phyloP scores from a whole-genome alignment of 1,140 invertebrate genomes.

The Drosophila micromelanica region DNA sequence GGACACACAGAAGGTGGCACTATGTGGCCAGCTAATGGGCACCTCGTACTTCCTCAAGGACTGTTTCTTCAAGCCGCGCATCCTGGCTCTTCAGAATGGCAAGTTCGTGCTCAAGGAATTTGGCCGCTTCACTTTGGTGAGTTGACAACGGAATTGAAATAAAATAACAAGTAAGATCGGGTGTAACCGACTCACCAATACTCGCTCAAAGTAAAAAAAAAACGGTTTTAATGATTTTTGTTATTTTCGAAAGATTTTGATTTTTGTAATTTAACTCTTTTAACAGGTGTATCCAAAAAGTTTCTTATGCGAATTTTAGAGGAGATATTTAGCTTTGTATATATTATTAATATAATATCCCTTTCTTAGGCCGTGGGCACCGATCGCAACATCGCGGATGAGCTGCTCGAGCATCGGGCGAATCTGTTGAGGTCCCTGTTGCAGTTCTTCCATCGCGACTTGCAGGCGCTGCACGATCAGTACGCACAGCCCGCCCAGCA shows the following conservation, averaged over 20 bases:
- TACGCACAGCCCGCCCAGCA: conserved; percentile 84
- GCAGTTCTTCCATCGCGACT: conserved; percentile 91
- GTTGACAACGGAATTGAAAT: background rate
- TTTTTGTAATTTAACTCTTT: no score
- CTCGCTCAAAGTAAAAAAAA: background rate
- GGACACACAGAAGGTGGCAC: conserved; percentile 90
- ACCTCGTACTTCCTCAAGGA: conserved; percentile 90
- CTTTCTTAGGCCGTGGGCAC: conserved; percentile 90
- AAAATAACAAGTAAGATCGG: background rate
- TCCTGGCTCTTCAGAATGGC: conserved; percentile 92
- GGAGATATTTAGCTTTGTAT: no score
- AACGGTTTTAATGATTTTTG: no score
- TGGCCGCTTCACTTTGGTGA: conserved; percentile 91
- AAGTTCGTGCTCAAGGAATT: conserved; percentile 93
- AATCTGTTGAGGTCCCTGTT: conserved; percentile 89
- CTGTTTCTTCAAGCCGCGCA: conserved; percentile 89
- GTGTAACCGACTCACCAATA: no score
- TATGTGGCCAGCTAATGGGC: conserved; percentile 93
- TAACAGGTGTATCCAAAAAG: no score
- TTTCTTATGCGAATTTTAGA: no score
- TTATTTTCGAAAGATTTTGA: no score
- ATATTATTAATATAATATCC: background rate
- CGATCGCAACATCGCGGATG: conserved; percentile 92
- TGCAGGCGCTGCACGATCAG: conserved; percentile 88
- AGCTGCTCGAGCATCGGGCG: conserved; percentile 90